A percentile compares a stretch with the other conserved stretches of the same genome.
These are phyloP conservation scores for Caenorhabditis latens DNA, from an alignment of 1,140 invertebrate species.

Conservation along the genomic window DNA sequence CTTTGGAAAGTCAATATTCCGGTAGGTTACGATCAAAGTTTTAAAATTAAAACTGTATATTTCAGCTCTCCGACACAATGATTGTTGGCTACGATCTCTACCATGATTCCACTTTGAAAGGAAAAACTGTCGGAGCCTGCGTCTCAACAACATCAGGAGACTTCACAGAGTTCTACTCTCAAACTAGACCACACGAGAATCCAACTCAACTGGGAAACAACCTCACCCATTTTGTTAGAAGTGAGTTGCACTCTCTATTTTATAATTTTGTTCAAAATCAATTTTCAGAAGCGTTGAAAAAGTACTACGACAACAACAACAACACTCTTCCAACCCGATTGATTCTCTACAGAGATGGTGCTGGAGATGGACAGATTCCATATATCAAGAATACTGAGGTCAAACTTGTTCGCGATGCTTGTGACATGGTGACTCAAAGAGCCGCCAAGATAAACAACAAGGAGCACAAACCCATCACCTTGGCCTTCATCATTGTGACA, in stretches of 20 bases:
- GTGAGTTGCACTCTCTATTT: conserved; percentile 11
- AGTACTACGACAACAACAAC: conserved; percentile 58
- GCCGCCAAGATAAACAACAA: conserved; percentile 29
- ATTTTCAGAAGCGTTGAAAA: conserved; percentile 58
- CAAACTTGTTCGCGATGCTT: conserved; percentile 56
- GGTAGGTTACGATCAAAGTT: not conserved
- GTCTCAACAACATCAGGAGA: conserved; percentile 61
- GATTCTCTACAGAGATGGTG: conserved; percentile 63
- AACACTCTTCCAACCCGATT: conserved; percentile 39
- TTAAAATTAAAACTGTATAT: not conserved
- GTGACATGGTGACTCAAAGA: conserved; percentile 25
- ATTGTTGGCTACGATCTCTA: conserved; percentile 64
- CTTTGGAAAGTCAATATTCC: conserved; percentile 60
- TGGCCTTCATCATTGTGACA: conserved; percentile 63
- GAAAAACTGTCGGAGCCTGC: conserved; percentile 63
- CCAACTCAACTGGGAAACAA: conserved; percentile 61
- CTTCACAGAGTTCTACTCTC: conserved; percentile 61
- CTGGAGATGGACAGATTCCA: conserved; percentile 65
- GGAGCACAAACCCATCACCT: conserved; percentile 34
- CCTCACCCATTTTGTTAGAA: conserved; percentile 56
- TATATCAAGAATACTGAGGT: conserved; percentile 61
- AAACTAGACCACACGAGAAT: conserved; percentile 62
- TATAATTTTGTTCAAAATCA: not conserved
- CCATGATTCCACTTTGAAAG: conserved; percentile 61
- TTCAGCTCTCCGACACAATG: conserved; percentile 54